Evolutionary conservation across 1,140 invertebrate species (phyloP), one percentile per base, ranked within the genome.

Genomic region (Habropoda laboriosa): DNA sequence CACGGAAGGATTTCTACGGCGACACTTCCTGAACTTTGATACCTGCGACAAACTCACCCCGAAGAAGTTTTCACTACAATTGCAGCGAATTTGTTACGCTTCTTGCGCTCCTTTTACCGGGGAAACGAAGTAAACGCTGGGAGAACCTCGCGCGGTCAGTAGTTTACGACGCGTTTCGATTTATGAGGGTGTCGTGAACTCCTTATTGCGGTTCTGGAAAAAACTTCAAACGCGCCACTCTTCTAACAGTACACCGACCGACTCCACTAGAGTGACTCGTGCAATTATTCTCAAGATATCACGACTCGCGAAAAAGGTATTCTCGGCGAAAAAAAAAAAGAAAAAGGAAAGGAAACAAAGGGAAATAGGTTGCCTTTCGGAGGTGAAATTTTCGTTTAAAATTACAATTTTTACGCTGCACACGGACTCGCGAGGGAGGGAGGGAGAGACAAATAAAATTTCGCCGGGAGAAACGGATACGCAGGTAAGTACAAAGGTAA

Each of bases 101-200:
- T 70, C 75, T 47, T n/a, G 24, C 38, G 30, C 64, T 40, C 66
- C 32, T 35, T 49, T 58, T n/a, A 21, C 53, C 7, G 5, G 6
- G 16, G 13, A 47, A 77, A 40, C 30, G 30, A 58, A 68, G 55
- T 60, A 49, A 77, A 58, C 32, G 40, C 24, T 16, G 24, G 21
- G 42, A 77, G 66, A 77, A 76, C 35, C 30, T 30, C 18, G 74
- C 53, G 32, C 53, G 75, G 55, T 71, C 66, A 60, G 21, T 60
- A 21, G 24, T 77, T 77, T 77, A 77, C 66, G 75, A 70, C 24
- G n/a, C 53, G 66, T 70, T 60, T 71, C 53, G 55, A 77, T 77
- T 70, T 77, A 67, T 38, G 63, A 57, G 27, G 16, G 18, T 24
- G 16, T 21, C 21, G 47, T 13, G 12, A 64, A 66, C 38, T 42